Conservation (phyloP, 2,113 vertebrate genomes). For the Ahaetulla prasina region DNA sequence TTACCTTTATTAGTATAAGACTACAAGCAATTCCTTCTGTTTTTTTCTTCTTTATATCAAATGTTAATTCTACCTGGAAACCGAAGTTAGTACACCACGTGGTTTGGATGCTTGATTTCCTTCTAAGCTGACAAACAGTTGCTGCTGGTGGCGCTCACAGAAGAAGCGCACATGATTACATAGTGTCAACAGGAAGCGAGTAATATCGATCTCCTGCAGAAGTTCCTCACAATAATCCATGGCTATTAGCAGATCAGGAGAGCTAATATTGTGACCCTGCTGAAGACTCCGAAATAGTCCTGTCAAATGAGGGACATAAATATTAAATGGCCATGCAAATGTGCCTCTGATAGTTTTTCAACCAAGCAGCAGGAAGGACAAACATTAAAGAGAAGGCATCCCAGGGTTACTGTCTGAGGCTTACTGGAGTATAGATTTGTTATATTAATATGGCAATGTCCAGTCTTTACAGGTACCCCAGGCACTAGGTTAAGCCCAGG, state of each 20-base stretch:
- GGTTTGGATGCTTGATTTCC: conserved; percentile 59
- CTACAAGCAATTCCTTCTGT: neutral
- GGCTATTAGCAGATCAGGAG: conserved; percentile 87
- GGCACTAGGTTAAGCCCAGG: neutral
- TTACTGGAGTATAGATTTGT: neutral
- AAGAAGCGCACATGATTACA: conserved; percentile 85
- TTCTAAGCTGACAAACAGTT: conserved; percentile 53
- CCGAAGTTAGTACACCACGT: conserved; percentile 67
- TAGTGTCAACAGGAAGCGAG: conserved; percentile 86
- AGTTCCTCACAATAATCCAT: conserved; percentile 97
- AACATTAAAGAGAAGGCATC: neutral
- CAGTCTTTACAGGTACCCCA: neutral
- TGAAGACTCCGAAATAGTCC: conserved; percentile 92
- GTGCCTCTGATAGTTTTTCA: neutral
- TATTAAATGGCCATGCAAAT: neutral
- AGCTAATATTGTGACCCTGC: conserved; percentile 81
- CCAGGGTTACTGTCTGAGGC: neutral
- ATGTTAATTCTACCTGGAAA: conserved; percentile 74
- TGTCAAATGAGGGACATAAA: neutral
- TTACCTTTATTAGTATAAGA: no score
- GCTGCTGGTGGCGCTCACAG: conserved; percentile 65
- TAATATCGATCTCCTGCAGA: conserved; percentile 93
- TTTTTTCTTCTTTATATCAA: neutral
- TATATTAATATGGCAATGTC: neutral
- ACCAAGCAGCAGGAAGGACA: neutral